Conservation (phyloP, 2,113 vertebrate genomes). For the Nycticryphes semicollaris region DNA sequence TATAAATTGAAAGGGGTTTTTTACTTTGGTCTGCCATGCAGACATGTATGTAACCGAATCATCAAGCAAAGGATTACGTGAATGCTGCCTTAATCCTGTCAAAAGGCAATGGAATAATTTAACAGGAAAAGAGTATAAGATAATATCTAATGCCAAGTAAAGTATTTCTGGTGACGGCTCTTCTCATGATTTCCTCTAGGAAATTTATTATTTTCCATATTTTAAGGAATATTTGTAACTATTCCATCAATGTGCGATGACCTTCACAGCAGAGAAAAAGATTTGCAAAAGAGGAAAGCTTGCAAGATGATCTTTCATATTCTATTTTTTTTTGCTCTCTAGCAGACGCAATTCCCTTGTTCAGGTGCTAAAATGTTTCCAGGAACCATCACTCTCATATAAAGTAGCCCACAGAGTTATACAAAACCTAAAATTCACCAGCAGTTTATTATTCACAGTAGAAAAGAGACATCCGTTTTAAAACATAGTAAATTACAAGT, state of each 20-base stretch:
- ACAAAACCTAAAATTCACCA: neutral
- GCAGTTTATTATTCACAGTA: neutral
- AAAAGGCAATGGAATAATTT: neutral
- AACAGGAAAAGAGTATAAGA: neutral
- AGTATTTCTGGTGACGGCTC: neutral
- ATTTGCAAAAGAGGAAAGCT: neutral
- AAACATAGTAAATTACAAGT: neutral
- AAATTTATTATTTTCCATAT: neutral
- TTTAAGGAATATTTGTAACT: neutral
- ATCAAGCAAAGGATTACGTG: neutral
- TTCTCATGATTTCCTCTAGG: neutral
- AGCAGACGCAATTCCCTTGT: conserved; percentile 11
- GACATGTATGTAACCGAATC: neutral
- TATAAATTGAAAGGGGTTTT: neutral
- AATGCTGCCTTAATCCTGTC: neutral
- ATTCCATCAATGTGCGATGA: neutral
- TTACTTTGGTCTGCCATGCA: neutral
- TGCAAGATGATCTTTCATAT: neutral
- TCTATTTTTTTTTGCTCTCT: conserved; percentile 37
- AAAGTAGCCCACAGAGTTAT: neutral
- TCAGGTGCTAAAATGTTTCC: neutral
- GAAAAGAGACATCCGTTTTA: neutral
- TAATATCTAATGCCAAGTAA: neutral
- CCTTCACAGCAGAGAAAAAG: neutral
- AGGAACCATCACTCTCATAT: conserved; percentile 18